Base-by-base conservation (phyloP, 2,113 vertebrate species). In the Antechinus flavipes region DNA sequence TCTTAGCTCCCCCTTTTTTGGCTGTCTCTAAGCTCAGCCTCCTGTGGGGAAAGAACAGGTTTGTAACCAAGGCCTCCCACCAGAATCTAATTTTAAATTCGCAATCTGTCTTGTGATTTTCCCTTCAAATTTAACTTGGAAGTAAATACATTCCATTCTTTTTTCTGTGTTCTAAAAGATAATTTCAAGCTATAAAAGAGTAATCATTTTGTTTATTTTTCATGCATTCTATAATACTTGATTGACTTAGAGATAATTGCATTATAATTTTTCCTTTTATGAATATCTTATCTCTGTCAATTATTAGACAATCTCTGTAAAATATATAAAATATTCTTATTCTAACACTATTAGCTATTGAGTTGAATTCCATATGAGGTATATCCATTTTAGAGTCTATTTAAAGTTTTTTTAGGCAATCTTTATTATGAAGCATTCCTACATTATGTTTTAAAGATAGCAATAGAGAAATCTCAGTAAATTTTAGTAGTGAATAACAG, bases 101-200 rank as follows among this genome's bases (percentile, higher is more conserved):
- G 97, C 99, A 99, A 98, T 98, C 98, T 99, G 98, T 98, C 98
- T 98, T 99, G 97, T 92, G 98, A 98, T 98, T 98, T 98, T 97
- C 3, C 94, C 97, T 98, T 98, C 97, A 94, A 54, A 98, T 98
- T 98, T 98, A 98, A 97, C 98, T 98, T 97, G 54, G 96, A 97
- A 98, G 96, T 94, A 97, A 98, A 97, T 98, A 94, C 93, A 96
- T 97, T 97, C 98, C 95, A 98, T 96, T 96, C 97, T 96, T 84
- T 96, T 95, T 97, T n/a, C 90, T 97, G 95, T 92, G 94, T 58
- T 93, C 93, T 93, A 25, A 54, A 90, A 95, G 95, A 94, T 96
- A 2, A 94, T 97, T 98, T 95, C 96, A 96, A 91, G 84, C 91
- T 97, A 94, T 61, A 49, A 92, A 10, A 93, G 93, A 90, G 96